These are phyloP conservation scores for Steinernema khuongi DNA, from an alignment of 1,140 invertebrate genomes.

Conservation along the genomic window DNA sequence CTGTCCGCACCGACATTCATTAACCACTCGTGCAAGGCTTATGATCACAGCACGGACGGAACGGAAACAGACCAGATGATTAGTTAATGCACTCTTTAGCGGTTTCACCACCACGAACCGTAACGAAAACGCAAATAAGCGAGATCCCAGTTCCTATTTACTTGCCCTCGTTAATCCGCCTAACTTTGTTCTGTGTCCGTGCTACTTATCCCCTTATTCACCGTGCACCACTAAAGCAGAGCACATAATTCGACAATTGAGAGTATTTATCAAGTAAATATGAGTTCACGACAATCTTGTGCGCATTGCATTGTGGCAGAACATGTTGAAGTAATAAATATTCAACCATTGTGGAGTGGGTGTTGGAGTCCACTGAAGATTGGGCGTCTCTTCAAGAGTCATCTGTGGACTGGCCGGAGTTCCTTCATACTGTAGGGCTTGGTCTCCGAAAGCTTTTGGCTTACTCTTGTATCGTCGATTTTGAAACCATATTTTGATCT, in stretches of 20 bases:
- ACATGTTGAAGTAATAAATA: background rate
- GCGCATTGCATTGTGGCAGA: background rate
- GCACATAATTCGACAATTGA: background rate
- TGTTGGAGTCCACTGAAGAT: background rate
- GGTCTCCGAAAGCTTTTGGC: background rate
- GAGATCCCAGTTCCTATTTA: no score
- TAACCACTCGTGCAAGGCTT: background rate
- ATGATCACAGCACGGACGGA: background rate
- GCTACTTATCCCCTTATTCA: no score
- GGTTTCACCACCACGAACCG: background rate
- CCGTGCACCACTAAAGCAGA: no score
- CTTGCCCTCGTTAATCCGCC: no score
- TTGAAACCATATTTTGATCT: constrained; percentile 6
- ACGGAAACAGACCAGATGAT: background rate
- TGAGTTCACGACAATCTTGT: background rate
- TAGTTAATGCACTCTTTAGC: background rate
- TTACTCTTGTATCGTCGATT: constrained; percentile 1
- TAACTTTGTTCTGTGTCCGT: no score
- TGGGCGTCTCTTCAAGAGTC: background rate
- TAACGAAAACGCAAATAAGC: no score
- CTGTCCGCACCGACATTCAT: background rate
- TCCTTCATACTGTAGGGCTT: background rate
- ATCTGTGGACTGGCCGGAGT: background rate
- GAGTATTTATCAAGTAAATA: background rate
- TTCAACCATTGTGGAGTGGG: background rate